phyloP scores from a whole-genome alignment of 2,888 invertebrate genomes.

The Listrodromus nycthemerus region DNA sequence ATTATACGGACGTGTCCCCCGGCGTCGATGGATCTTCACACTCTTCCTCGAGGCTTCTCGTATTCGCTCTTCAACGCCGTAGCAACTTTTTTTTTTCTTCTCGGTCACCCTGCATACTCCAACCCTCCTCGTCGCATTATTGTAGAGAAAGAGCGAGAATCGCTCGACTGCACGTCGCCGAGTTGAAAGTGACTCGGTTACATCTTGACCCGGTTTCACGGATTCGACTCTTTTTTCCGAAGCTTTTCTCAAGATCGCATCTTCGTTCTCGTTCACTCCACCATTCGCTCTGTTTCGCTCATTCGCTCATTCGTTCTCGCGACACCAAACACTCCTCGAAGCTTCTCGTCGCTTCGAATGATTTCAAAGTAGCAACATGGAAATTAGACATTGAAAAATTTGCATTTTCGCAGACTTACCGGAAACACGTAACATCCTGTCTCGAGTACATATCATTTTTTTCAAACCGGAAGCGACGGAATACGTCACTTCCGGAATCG shows the following conservation, averaged over 20 bases:
- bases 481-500: too few species aligned
- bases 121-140: conserved; percentile 21
- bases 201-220: conserved; percentile 66
- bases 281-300: too few species aligned
- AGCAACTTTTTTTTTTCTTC: conserved; percentile 9
- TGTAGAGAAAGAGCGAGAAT: conserved; percentile 52
- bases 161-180: conserved; percentile 52
- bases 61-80: conserved; percentile 22
- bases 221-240: conserved; percentile 34
- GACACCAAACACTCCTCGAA: too few species aligned
- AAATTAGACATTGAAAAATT: too few species aligned
- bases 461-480: too few species aligned
- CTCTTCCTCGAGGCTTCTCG: conserved; percentile 10
- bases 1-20: conserved; percentile 20
- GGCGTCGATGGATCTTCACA: conserved; percentile 36
- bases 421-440: too few species aligned
- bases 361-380: too few species aligned
- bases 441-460: too few species aligned
- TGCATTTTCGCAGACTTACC: too few species aligned
- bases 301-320: too few species aligned
- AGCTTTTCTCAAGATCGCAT: conserved; percentile 38
- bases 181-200: conserved; percentile 63
- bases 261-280: too few species aligned
- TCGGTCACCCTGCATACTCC: conserved; percentile 3
- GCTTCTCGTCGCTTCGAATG: too few species aligned